Base-by-base conservation (phyloP, 2,797 vertebrate species). In the Eupleurogrammus muticus region DNA sequence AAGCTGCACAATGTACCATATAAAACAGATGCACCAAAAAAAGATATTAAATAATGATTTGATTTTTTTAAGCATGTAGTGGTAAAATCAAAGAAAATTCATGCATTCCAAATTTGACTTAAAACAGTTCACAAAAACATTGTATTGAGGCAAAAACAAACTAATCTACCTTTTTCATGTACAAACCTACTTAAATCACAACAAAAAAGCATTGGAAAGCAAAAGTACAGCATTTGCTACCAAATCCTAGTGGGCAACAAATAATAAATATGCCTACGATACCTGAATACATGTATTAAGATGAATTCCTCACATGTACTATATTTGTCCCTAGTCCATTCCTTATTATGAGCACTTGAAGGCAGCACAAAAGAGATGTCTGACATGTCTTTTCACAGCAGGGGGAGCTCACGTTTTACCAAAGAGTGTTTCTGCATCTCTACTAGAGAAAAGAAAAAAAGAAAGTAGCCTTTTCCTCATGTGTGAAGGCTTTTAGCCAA, bases 371-470 rank as follows among this genome's bases (percentile, higher is more conserved):
- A 1, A 5, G 36, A 17, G 34, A 16, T 38, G 57, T 9, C 1
- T 48, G 48, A 20, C 16, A 7, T 28, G 6, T 1, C 11, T 24
- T 44, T 14, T 35, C 66, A 2, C 89, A 84, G 63, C 81, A 87
- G 90, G 89, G 78, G 90, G 88, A 57, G 84, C 85, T 84, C 78
- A 2, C 9, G 87, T 21, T 46, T 60, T 59, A 80, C 9, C 0
- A 40, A 51, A 77, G 12, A 62, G 21, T 5, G 2, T 23, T 55
- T 20, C 17, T 9, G 8, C 28, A 21, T 9, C 34, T 12, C 3
- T 2, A 44, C 12, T 28, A 28, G 3, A 28, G 28, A 47, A 13
- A 16, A 51, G 20, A 4, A 2, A 16, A n/a, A 11, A 59, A 52
- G 48, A 58, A 44, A 55, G 19, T n/a, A 17, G 16, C 1, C 40